These are phyloP conservation scores for Lytechinus variegatus DNA, from an alignment of 35 echinoderm and acorn worm species.

Conservation along the genomic window DNA sequence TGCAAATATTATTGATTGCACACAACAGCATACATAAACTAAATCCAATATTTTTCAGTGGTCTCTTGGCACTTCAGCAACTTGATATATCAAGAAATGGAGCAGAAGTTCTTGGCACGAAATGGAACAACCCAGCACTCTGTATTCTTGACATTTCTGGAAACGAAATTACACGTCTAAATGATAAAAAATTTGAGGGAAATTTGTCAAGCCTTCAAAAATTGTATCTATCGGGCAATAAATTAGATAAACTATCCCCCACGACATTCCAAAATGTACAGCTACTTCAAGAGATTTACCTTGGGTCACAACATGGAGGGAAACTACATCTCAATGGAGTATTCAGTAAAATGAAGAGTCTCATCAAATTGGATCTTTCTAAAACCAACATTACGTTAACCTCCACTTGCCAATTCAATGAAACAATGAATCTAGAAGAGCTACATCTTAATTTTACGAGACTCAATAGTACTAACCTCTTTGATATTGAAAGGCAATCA, in stretches of 20 bases:
- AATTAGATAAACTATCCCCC: not conserved
- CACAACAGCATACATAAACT: not conserved
- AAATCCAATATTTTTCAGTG: not conserved
- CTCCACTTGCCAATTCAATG: not conserved
- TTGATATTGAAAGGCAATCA: not conserved
- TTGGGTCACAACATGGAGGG: not conserved
- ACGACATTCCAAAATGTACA: not conserved
- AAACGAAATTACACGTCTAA: not conserved
- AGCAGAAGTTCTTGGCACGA: not conserved
- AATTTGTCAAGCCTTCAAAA: not conserved
- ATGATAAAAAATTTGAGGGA: not conserved
- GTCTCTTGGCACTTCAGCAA: not conserved
- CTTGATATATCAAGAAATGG: not conserved
- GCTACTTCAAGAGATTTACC: not conserved
- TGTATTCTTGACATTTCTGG: not conserved
- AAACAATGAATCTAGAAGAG: not conserved
- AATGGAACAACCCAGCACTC: not conserved
- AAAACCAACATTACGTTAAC: not conserved
- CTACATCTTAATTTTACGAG: not conserved
- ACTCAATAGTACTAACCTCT: not conserved
- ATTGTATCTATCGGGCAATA: not conserved
- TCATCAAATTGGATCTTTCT: not conserved
- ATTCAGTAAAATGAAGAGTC: not conserved
- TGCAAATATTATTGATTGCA: not conserved
- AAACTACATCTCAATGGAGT: not conserved